phyloP scores from a whole-genome alignment of 2,113 vertebrate species.

The Antigone vipio region DNA sequence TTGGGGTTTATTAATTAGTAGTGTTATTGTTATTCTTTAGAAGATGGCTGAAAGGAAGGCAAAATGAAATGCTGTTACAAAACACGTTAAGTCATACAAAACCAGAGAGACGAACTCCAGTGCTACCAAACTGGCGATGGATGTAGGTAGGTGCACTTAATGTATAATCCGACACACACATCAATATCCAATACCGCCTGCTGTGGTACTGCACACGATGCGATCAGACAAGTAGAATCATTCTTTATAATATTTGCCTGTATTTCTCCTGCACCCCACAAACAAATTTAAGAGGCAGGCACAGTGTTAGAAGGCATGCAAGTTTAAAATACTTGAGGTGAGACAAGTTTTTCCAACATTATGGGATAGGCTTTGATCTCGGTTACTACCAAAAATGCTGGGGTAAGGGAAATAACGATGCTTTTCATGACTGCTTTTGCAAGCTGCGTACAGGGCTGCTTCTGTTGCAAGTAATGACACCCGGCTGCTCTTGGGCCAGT shows the following conservation, averaged over 20 bases:
- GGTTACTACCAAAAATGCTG: fast-evolving
- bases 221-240: neutral
- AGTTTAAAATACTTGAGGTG: neutral
- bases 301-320: neutral
- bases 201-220: neutral
- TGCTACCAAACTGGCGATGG: neutral
- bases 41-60: neutral
- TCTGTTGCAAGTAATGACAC: neutral
- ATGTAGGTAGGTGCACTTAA: neutral
- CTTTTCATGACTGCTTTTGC: neutral
- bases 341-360: neutral
- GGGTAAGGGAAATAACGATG: neutral
- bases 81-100: neutral
- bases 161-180: neutral
- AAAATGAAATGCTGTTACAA: neutral
- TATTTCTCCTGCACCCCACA: neutral
- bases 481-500: neutral
- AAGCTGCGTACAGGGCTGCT: neutral
- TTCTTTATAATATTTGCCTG: neutral
- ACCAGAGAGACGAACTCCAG: neutral
- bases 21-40: neutral
- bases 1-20: too few relatives aligned
- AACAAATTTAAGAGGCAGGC: neutral
- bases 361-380: neutral
- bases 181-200: neutral